Conservation (phyloP, 2,888 invertebrate genomes). For the Dinocampus coccinellae region DNA sequence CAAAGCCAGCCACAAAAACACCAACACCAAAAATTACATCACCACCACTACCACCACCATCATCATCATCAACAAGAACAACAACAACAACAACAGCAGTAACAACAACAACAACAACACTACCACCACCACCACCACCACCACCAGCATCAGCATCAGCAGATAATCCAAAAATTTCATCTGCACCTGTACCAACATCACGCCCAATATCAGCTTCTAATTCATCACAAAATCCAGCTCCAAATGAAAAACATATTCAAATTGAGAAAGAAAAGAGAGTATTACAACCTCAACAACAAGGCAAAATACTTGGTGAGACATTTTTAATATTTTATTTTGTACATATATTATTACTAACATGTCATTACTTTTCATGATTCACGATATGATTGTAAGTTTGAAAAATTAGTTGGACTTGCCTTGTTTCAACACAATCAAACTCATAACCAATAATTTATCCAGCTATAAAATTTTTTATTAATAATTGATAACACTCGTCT, state of each 20-base stretch:
- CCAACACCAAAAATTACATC: constrained; percentile 6
- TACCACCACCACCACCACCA: constrained; percentile 6
- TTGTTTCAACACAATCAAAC: background rate
- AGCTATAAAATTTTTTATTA: background rate
- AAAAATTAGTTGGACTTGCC: background rate
- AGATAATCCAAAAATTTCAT: constrained; percentile 49
- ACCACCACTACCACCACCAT: background rate
- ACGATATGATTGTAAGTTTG: too few species aligned
- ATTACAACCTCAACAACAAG: constrained; percentile 76
- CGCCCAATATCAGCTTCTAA: constrained; percentile 2
- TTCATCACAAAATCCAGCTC: constrained; percentile 68
- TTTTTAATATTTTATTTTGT: background rate
- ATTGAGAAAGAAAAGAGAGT: constrained; percentile 76
- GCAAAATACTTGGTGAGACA: constrained; percentile 65
- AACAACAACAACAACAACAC: background rate
- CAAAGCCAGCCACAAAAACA: too few species aligned
- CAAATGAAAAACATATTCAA: constrained; percentile 62
- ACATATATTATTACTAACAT: background rate
- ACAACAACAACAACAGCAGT: background rate
- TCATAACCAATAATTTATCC: background rate
- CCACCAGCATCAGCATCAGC: constrained; percentile 1
- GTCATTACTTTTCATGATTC: background rate
- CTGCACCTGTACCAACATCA: constrained; percentile 49
- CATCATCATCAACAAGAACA: background rate
- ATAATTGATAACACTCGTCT: background rate